Evolutionary conservation across 2,888 invertebrate species (phyloP).

Genomic region (Torymus auratus): DNA sequence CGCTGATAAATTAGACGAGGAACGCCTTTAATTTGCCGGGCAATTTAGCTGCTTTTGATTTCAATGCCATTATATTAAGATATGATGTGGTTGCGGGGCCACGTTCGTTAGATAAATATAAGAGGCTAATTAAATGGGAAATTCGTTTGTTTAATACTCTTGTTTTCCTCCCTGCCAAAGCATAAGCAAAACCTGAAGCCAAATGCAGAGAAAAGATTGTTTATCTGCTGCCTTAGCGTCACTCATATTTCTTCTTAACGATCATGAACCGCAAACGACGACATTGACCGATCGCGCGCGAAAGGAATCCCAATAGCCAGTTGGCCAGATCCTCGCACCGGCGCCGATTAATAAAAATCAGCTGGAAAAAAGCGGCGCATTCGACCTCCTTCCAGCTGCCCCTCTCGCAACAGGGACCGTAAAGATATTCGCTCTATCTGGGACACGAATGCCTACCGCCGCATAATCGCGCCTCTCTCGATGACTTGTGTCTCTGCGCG

Average conservation of each 20-base stretch:
- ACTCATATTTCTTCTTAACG: too few relatives aligned
- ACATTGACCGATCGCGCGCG: background rate
- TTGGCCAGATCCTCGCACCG: background rate
- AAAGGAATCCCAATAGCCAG: too few relatives aligned
- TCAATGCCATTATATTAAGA: constrained; percentile 19
- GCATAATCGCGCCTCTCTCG: constrained; percentile 19
- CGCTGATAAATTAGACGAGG: constrained; percentile 12
- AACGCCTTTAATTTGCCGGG: constrained; percentile 21
- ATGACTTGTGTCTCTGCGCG: background rate
- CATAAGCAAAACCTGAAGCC: too few relatives aligned
- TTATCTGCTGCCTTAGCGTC: too few relatives aligned
- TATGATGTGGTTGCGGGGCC: background rate
- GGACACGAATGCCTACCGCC: constrained; percentile 25
- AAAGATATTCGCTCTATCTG: constrained; percentile 20
- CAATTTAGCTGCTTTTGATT: constrained; percentile 13
- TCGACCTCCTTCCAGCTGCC: constrained; percentile 24
- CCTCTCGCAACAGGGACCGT: background rate
- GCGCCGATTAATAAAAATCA: constrained; percentile 31
- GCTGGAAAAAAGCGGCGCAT: background rate
- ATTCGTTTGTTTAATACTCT: too few relatives aligned
- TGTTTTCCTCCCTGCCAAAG: too few relatives aligned
- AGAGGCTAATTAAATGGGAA: too few relatives aligned
- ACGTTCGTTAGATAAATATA: background rate
- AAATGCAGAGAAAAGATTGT: too few relatives aligned
- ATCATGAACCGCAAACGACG: too few relatives aligned